These are phyloP conservation scores for Hypotaenidia philippensis DNA, from an alignment of 2,797 vertebrate species.

Conservation along the genomic window DNA sequence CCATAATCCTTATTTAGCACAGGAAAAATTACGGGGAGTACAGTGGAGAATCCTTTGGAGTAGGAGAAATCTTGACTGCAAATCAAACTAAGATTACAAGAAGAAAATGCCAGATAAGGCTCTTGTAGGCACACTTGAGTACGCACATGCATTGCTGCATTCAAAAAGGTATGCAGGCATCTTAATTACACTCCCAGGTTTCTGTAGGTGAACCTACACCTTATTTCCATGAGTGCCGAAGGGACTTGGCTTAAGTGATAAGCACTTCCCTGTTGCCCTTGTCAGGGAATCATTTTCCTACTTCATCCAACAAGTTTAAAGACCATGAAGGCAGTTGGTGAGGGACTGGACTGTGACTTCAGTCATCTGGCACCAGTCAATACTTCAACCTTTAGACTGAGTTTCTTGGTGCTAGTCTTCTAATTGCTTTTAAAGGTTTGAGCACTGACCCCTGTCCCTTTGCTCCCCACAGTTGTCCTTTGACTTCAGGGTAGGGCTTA, in stretches of 20 bases:
- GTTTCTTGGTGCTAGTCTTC: neutral
- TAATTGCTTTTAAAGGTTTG: neutral
- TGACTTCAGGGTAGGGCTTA: neutral
- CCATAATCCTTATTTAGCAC: neutral
- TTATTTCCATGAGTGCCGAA: neutral
- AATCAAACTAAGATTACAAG: neutral
- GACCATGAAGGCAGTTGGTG: neutral
- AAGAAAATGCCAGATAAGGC: neutral
- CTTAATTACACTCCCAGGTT: neutral
- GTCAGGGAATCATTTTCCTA: neutral
- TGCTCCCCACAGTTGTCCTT: neutral
- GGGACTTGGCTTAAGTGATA: neutral
- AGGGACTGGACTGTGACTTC: neutral
- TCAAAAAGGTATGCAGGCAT: neutral
- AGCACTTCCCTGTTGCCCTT: neutral
- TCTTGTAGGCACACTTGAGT: neutral
- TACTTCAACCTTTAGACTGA: slow-evolving; percentile 12
- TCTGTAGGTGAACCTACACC: neutral
- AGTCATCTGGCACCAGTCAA: neutral
- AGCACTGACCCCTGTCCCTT: neutral
- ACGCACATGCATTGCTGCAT: accelerated
- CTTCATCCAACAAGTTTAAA: neutral
- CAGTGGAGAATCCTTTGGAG: neutral
- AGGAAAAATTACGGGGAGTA: neutral
- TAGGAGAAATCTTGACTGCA: neutral